phyloP scores from a whole-genome alignment of 2,888 invertebrate genomes.

The Drosophila dives region DNA sequence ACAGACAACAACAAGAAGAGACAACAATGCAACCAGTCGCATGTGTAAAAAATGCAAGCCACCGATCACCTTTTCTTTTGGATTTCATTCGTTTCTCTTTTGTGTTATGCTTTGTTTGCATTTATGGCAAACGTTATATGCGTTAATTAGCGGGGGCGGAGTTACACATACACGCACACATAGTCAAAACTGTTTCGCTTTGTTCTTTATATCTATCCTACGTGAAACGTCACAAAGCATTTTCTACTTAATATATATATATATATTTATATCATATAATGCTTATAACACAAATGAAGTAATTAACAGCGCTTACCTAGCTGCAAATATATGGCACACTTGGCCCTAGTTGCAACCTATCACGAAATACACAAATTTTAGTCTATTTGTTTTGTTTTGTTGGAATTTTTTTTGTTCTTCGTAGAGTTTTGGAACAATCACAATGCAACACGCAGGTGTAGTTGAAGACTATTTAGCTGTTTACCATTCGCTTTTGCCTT shows the following conservation, averaged over 20 bases:
- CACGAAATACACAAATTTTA: slow-evolving; percentile 17
- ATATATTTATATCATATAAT: neutral
- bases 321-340: slow-evolving; percentile 5
- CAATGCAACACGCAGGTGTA: slow-evolving; percentile 65
- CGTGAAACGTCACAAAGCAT: slow-evolving; percentile 39
- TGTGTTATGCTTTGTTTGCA: slow-evolving; percentile 39
- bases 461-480: slow-evolving; percentile 55
- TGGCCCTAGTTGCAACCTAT: neutral
- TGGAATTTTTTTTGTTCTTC: slow-evolving; percentile 29
- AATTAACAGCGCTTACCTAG: slow-evolving; percentile 37
- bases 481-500: slow-evolving; percentile 66
- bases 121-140: slow-evolving; percentile 52
- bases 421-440: slow-evolving; percentile 31
- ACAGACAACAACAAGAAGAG: slow-evolving; percentile 17
- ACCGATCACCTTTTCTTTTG: slow-evolving; percentile 41
- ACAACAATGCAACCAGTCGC: slow-evolving; percentile 50
- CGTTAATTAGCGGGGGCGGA: slow-evolving; percentile 53
- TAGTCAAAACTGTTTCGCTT: slow-evolving; percentile 58
- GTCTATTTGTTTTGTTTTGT: slow-evolving; percentile 25
- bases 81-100: slow-evolving; percentile 5
- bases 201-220: slow-evolving; percentile 59
- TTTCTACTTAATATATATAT: slow-evolving; percentile 32
- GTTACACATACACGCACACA: slow-evolving; percentile 20
- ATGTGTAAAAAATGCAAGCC: slow-evolving; percentile 51
- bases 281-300: slow-evolving; percentile 8